A percentile compares a stretch with the other conserved stretches of the same genome.
phyloP scores from a whole-genome alignment of 2,888 invertebrate species.

The Pachymerium ferrugineum region DNA sequence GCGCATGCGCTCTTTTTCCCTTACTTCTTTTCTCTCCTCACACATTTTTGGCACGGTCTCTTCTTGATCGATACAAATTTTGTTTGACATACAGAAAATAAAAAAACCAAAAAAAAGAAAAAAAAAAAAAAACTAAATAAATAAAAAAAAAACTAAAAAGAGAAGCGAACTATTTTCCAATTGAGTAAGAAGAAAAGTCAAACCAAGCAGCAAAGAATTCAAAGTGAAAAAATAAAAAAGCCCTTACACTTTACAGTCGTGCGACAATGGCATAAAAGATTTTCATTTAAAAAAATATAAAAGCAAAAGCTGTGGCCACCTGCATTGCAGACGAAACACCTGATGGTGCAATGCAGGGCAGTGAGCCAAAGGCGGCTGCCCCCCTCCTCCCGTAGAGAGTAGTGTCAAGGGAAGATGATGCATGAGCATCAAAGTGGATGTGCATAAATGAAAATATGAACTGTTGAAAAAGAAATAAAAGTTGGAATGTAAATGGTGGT shows the following conservation, averaged over 20 bases:
- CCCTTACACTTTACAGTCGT: no score
- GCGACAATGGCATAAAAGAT: no score
- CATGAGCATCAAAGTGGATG: not conserved
- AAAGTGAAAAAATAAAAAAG: not conserved
- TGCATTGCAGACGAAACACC: slow-evolving; percentile 30
- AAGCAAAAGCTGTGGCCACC: slow-evolving; percentile 20
- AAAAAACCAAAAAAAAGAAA: not conserved
- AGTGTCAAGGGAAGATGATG: not conserved
- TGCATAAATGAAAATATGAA: not conserved
- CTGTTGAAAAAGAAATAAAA: not conserved
- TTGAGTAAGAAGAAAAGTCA: not conserved
- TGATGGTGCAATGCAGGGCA: slow-evolving; percentile 24
- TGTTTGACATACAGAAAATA: not conserved
- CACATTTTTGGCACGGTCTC: slow-evolving; percentile 12
- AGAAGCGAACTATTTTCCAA: not conserved
- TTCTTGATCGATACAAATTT: slow-evolving; percentile 11
- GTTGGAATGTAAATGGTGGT: not conserved
- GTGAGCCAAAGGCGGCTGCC: slow-evolving; percentile 29
- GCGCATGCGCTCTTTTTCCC: slow-evolving; percentile 27
- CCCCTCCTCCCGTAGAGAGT: slow-evolving; percentile 12
- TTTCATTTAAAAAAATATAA: not conserved
- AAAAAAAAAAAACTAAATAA: not conserved
- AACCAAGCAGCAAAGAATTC: no score
- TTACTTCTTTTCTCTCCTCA: no score
- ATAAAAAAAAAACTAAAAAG: not conserved